These are phyloP conservation scores for Erinaceus europaeus DNA, from an alignment of 2,113 vertebrate genomes.

Conservation along the genomic window DNA sequence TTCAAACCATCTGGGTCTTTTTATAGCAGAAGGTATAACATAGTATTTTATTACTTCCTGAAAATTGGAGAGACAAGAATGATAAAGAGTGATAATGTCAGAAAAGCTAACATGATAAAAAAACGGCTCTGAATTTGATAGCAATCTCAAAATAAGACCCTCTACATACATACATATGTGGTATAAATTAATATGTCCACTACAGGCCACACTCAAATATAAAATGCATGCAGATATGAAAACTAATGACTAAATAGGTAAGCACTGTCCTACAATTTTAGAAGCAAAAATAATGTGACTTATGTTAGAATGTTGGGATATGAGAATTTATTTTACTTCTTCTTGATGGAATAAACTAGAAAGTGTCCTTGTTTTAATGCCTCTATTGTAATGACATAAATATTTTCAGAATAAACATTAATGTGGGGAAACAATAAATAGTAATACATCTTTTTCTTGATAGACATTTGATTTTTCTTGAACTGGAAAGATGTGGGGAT, in stretches of 20 bases:
- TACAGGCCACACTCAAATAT: neutral
- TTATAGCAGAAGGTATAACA: conserved; percentile 69
- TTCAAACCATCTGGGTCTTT: conserved; percentile 67
- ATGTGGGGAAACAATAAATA: no score
- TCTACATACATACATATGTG: conserved; percentile 4
- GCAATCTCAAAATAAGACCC: conserved; percentile 43
- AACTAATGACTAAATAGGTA: conserved; percentile 55
- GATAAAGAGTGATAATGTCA: conserved; percentile 60
- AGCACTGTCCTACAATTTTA: conserved; percentile 15
- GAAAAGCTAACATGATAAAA: conserved; percentile 51
- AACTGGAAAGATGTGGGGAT: neutral
- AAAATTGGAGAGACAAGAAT: conserved; percentile 61
- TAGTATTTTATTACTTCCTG: conserved; percentile 72
- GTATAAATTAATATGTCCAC: conserved; percentile 49
- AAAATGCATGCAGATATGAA: conserved; percentile 30
- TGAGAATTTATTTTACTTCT: neutral
- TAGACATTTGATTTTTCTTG: neutral
- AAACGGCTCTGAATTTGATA: conserved; percentile 56
- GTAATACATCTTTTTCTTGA: neutral
- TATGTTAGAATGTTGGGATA: neutral
- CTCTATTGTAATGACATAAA: neutral
- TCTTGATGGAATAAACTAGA: neutral
- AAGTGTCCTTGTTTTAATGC: neutral
- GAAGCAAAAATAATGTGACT: neutral
- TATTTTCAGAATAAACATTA: no score